A percentile compares a stretch with the other conserved stretches of the same genome.
These are phyloP conservation scores for Lasiurus cinereus DNA, from an alignment of 2,113 vertebrate species.

Conservation along the genomic window DNA sequence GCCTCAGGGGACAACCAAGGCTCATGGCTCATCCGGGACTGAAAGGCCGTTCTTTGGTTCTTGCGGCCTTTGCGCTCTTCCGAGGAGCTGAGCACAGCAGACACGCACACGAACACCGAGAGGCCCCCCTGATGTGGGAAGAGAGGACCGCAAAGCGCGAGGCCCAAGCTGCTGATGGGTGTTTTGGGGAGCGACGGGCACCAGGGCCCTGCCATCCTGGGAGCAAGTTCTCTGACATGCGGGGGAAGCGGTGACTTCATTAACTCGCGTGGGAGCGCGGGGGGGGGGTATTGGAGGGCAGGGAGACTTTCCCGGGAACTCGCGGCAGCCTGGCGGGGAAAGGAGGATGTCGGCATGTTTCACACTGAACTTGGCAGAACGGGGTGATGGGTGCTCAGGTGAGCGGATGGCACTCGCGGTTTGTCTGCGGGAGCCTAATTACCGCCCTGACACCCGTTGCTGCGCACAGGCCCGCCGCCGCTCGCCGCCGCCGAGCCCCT, in stretches of 20 bases:
- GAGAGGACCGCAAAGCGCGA: not conserved
- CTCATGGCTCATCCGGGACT: fast-evolving
- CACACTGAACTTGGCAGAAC: conserved; percentile 70
- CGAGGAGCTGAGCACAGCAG: not conserved
- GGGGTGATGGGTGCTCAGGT: conserved; percentile 57
- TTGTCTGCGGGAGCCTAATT: conserved; percentile 80
- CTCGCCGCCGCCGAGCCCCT: conserved; percentile 55
- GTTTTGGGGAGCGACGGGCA: not conserved
- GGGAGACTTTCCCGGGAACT: conserved; percentile 55
- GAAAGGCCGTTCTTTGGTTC: not conserved
- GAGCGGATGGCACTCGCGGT: conserved; percentile 68
- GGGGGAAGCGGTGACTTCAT: conserved; percentile 53
- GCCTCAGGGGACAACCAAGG: not conserved
- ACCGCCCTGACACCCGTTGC: conserved; percentile 69
- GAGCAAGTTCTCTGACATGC: conserved; percentile 18
- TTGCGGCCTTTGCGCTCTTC: not conserved
- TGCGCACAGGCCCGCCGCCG: conserved; percentile 70
- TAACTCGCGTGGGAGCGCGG: not conserved
- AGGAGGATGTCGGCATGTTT: conserved; percentile 53
- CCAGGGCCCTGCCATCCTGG: not conserved
- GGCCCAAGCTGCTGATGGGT: not conserved
- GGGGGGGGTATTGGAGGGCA: no score
- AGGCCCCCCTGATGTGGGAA: not conserved
- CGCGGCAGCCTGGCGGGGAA: conserved; percentile 32
- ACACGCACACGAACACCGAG: not conserved